Evolutionary conservation across 2,113 vertebrate genomes (phyloP).

Genomic region (Hymenochirus boettgeri): DNA sequence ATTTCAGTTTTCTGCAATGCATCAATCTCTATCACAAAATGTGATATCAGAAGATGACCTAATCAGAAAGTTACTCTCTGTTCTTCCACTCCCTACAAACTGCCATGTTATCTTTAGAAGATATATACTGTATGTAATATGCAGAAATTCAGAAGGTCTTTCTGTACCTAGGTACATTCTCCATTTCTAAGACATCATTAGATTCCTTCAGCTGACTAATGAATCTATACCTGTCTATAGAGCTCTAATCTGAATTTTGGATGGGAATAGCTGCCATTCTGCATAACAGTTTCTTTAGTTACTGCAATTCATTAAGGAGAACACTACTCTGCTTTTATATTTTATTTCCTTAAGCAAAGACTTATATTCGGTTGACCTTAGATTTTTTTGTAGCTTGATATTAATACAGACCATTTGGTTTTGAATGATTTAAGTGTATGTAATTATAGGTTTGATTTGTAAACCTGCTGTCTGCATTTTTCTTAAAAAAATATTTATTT

Average conservation of each 20-base stretch:
- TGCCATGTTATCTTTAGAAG: conserved; percentile 12
- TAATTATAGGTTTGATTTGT: too few relatives aligned
- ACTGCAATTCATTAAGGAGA: conserved; percentile 31
- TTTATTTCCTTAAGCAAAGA: too few relatives aligned
- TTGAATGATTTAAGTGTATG: too few relatives aligned
- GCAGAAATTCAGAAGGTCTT: conserved; percentile 34
- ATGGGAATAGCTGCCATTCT: conserved; percentile 36
- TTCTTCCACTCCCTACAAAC: not conserved
- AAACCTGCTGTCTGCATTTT: too few relatives aligned
- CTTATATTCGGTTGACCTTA: too few relatives aligned
- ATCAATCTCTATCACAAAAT: conserved; percentile 12
- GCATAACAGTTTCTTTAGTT: conserved; percentile 27
- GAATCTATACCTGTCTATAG: conserved; percentile 35
- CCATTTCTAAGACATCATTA: conserved; percentile 36
- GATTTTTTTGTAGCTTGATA: too few relatives aligned
- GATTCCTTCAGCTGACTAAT: conserved; percentile 30
- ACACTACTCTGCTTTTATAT: conserved; percentile 9
- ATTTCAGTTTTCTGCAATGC: conserved; percentile 12
- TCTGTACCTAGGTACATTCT: conserved; percentile 16
- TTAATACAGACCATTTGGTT: too few relatives aligned
- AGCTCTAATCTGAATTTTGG: conserved; percentile 34
- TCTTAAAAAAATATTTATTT: too few relatives aligned
- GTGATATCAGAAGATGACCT: not conserved
- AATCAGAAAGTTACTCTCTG: conserved; percentile 2
- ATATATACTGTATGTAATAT: conserved; percentile 34